These are phyloP conservation scores for Bombus pascuorum DNA, from an alignment of 1,140 invertebrate genomes.

Conservation along the genomic window DNA sequence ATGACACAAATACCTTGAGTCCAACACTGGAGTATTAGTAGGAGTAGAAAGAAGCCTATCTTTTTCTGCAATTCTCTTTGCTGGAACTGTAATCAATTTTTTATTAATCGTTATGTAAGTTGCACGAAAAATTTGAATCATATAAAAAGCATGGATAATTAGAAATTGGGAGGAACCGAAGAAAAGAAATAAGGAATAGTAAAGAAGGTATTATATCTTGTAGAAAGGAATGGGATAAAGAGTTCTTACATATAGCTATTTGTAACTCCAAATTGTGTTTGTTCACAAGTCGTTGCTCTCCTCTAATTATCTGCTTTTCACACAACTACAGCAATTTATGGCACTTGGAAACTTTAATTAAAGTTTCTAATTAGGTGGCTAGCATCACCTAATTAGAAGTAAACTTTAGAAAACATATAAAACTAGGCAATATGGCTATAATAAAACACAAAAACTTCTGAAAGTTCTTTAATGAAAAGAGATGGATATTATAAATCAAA, in stretches of 20 bases:
- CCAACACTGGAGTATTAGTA: slow-evolving; percentile 54
- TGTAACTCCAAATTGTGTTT: slow-evolving; percentile 74
- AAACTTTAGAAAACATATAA: slow-evolving; percentile 62
- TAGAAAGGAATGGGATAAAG: slow-evolving; percentile 39
- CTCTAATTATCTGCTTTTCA: slow-evolving; percentile 75
- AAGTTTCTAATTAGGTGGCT: slow-evolving; percentile 73
- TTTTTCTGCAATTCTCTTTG: slow-evolving; percentile 70
- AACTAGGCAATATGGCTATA: slow-evolving; percentile 55
- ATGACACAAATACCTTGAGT: slow-evolving; percentile 61
- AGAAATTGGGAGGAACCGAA: neutral
- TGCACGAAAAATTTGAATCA: neutral
- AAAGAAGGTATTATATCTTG: slow-evolving; percentile 32
- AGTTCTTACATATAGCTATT: slow-evolving; percentile 48
- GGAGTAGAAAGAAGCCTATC: slow-evolving; percentile 65
- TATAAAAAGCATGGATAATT: neutral
- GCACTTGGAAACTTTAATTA: slow-evolving; percentile 67
- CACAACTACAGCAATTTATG: slow-evolving; percentile 68
- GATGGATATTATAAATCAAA: neutral
- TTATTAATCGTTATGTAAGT: neutral
- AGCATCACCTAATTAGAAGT: slow-evolving; percentile 69
- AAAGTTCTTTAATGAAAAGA: slow-evolving; percentile 4
- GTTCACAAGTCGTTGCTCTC: slow-evolving; percentile 74
- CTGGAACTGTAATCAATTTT: slow-evolving; percentile 69
- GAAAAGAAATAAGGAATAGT: slow-evolving; percentile 5
- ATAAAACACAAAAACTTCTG: slow-evolving; percentile 35